A percentile compares a stretch with the other conserved stretches of the same genome.
These are phyloP conservation scores for Cerastis leucographa DNA, from an alignment of 2,888 invertebrate genomes.

Conservation along the genomic window DNA sequence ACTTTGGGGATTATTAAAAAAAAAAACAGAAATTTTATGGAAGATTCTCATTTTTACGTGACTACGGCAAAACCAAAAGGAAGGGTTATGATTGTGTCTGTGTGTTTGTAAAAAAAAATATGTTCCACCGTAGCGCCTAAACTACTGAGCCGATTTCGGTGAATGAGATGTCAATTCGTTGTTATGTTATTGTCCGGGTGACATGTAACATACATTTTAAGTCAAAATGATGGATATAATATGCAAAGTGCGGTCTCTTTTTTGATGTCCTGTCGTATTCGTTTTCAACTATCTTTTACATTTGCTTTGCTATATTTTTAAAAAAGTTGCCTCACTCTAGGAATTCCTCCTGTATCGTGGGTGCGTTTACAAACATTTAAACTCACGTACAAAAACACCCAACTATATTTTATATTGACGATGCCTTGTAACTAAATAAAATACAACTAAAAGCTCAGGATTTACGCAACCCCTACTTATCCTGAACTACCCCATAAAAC, in stretches of 20 bases:
- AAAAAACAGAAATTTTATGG: too few relatives aligned
- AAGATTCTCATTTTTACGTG: neutral
- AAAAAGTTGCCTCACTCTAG: too few relatives aligned
- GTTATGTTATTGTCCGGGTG: neutral
- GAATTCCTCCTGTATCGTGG: too few relatives aligned
- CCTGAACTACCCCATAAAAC: conserved; percentile 35
- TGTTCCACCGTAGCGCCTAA: neutral
- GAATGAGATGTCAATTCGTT: neutral
- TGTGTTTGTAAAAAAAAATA: neutral
- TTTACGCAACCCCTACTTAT: conserved; percentile 24
- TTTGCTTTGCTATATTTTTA: neutral
- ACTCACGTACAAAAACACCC: too few relatives aligned
- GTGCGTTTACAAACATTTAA: too few relatives aligned
- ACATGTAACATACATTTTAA: neutral
- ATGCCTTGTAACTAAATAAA: conserved; percentile 6
- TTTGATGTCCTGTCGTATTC: neutral
- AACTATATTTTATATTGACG: neutral
- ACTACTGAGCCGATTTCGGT: neutral
- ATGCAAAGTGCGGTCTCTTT: neutral
- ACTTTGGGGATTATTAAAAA: too few relatives aligned
- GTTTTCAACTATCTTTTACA: neutral
- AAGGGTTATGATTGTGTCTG: neutral
- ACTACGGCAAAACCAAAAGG: neutral
- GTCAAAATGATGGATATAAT: neutral
- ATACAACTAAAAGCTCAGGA: conserved; percentile 6